Conservation (phyloP, 2,113 vertebrate genomes). For the Catharus minimus region DNA sequence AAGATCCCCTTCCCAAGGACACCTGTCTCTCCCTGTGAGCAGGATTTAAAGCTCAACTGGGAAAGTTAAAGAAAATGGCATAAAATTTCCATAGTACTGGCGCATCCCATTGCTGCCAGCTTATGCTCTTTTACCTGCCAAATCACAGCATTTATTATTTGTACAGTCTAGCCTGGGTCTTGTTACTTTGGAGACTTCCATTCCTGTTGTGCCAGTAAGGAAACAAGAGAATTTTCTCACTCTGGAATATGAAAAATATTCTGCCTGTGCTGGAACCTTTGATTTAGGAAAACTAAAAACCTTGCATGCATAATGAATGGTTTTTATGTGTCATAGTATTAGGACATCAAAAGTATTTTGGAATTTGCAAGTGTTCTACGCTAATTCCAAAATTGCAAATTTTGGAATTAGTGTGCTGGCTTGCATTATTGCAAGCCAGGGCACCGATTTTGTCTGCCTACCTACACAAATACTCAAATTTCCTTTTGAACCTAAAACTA, state of each 20-base stretch:
- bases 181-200: background rate
- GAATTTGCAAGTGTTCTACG: background rate
- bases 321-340: background rate
- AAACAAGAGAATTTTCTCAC: background rate
- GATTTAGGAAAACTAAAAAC: constrained; percentile 4
- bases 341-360: background rate
- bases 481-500: constrained; percentile 1
- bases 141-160: background rate
- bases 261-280: background rate
- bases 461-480: background rate
- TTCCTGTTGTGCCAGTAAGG: background rate
- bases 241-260: background rate
- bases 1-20: background rate
- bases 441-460: background rate
- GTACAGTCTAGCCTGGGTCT: background rate
- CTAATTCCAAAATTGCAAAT: too few species aligned
- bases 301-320: background rate
- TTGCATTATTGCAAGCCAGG: background rate
- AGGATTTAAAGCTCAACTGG: background rate
- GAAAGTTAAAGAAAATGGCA: background rate
- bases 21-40: background rate
- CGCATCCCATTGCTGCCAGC: rapidly evolving
- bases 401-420: too few species aligned
- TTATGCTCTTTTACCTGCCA: background rate
- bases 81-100: background rate